Evolutionary conservation across 2,797 vertebrate species (phyloP), one percentile per base, ranked within the genome.

Genomic region (Cottoperca gobio): DNA sequence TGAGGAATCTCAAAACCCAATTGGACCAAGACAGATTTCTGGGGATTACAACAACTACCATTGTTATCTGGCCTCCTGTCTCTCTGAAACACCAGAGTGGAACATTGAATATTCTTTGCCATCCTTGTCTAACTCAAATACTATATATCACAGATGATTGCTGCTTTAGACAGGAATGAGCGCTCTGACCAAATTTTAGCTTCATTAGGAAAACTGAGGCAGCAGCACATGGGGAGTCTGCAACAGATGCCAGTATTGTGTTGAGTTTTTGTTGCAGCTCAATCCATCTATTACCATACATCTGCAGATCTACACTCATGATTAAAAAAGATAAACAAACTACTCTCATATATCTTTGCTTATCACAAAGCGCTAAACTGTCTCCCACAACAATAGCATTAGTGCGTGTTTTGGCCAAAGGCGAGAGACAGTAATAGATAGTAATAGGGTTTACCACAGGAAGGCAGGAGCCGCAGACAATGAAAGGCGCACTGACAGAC

Each of bases 341-440:
- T 71, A 72, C 83, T 87, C 85, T 88, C 83, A 85, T 90, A 86
- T 91, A 86, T 89, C 83, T 87, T 73, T 78, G 83, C 88, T 86
- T 85, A 89, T 87, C 82, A 83, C 70, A 54, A 77, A 81, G 85
- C 82, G 74, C 76, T 81, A 67, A 85, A 89, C 82, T 73, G 82
- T 78, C 71, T 87, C 53, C 74, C 66, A 57, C 63, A 84, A 77
- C 89, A 93, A 85, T 70, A 89, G 85, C 80, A 86, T 86, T 85
- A 86, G 78, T 10, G 58, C 7, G 21, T n/a, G 79, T 65, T 89
- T 78, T 88, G 66, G 87, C 87, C 81, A 52, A 73, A 85, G 84
- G 86, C 86, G 63, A 79, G 62, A 87, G 83, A 75, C 70, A 60
- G 81, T 86, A 84, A 86, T 84, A 90, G 88, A 88, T 81, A 77